Conservation (phyloP, 2,888 invertebrate genomes). For the Meloe dianella region DNA sequence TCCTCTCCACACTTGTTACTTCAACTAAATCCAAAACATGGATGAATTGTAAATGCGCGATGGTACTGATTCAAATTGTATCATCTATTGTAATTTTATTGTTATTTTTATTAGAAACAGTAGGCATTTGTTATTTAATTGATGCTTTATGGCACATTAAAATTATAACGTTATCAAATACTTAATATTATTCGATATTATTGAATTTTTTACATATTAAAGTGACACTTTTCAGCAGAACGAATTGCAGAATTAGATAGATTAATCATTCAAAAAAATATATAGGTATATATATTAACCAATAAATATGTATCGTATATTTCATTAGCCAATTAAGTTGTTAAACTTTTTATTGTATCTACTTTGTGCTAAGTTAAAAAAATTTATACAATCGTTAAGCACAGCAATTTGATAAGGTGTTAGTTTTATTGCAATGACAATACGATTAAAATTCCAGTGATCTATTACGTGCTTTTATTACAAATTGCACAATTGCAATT, state of each 20-base stretch:
- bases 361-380: constrained; percentile 25
- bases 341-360: constrained; percentile 25
- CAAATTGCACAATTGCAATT: not conserved
- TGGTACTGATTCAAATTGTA: not conserved
- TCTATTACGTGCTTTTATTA: not conserved
- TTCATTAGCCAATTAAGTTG: constrained; percentile 26
- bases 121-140: constrained; percentile 18
- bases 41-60: not conserved
- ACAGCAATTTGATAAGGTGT: constrained; percentile 23
- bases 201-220: not conserved
- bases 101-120: constrained; percentile 25
- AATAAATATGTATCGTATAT: constrained; percentile 12
- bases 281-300: no score
- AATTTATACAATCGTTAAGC: constrained; percentile 23
- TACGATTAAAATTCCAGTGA: constrained; percentile 19
- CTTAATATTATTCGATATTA: not conserved
- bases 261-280: not conserved
- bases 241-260: not conserved
- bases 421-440: constrained; percentile 26
- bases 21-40: not conserved
- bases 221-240: not conserved
- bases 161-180: constrained; percentile 11
- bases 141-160: constrained; percentile 14
- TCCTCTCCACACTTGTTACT: not conserved
- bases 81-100: constrained; percentile 18